Percentiles rank a stretch among this genome's conserved stretches.
Evolutionary conservation across 1,140 invertebrate genomes (phyloP).

Genomic region (Hyles vespertilio): DNA sequence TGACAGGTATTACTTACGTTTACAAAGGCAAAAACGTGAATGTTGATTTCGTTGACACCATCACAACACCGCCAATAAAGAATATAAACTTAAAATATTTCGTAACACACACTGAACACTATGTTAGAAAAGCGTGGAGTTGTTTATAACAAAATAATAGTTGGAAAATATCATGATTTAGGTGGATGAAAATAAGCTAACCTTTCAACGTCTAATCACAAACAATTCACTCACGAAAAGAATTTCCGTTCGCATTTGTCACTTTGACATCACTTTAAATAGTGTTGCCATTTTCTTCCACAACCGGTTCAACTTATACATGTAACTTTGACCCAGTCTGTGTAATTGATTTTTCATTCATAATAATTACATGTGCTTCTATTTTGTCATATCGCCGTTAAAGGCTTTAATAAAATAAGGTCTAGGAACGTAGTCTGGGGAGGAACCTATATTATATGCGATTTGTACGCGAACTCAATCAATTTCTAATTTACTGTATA

Average conservation of each 20-base stretch:
- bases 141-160: not conserved
- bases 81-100: slow-evolving; percentile 15
- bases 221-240: slow-evolving; percentile 51
- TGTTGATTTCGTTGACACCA: slow-evolving; percentile 12
- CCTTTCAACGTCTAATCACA: slow-evolving; percentile 62
- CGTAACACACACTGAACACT: not conserved
- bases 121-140: slow-evolving; percentile 1
- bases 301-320: no score
- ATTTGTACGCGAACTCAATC: no score
- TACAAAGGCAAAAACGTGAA: not conserved
- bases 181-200: slow-evolving; percentile 57
- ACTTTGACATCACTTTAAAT: slow-evolving; percentile 14
- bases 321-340: no score
- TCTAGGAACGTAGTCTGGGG: no score
- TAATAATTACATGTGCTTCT: no score
- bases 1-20: slow-evolving; percentile 14
- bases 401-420: no score
- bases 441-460: no score
- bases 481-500: no score
- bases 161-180: slow-evolving; percentile 30
- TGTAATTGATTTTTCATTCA: no score
- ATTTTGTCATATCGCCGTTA: no score
- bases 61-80: slow-evolving; percentile 3
- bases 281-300: no score
- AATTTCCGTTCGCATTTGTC: slow-evolving; percentile 21